Percentiles rank a stretch among this genome's conserved stretches.
Conservation (phyloP, 2,113 vertebrate species). For the Geococcyx californianus region DNA sequence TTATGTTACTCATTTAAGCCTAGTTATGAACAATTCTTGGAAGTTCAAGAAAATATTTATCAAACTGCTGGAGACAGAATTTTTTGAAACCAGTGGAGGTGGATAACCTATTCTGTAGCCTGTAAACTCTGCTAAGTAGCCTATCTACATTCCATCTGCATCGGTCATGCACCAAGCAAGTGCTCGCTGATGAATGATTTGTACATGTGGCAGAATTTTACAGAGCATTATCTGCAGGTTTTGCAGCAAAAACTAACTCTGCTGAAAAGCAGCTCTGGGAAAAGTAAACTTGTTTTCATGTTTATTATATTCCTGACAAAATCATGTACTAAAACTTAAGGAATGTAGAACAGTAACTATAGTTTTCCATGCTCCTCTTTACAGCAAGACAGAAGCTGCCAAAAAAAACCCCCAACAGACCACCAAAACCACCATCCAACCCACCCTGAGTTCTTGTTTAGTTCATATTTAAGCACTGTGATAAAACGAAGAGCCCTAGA, state of each 20-base stretch:
- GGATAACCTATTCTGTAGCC: conserved; percentile 27
- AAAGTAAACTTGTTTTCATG: conserved; percentile 27
- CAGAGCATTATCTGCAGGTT: conserved; percentile 31
- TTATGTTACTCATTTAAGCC: background rate
- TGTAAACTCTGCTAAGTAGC: conserved; percentile 48
- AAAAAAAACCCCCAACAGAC: background rate
- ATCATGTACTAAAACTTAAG: background rate
- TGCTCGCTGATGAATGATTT: conserved; percentile 39
- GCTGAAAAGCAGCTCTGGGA: conserved; percentile 12
- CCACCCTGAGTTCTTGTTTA: background rate
- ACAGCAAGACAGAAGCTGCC: background rate
- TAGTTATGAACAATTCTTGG: conserved; percentile 32
- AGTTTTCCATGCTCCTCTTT: background rate
- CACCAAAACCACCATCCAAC: background rate
- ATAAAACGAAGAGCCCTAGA: background rate
- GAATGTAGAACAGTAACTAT: background rate
- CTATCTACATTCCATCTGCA: conserved; percentile 62
- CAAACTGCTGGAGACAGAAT: background rate
- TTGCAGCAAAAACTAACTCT: conserved; percentile 21
- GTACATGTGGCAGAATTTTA: conserved; percentile 59
- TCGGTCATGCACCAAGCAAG: conserved; percentile 42
- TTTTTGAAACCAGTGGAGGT: background rate
- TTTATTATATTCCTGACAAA: conserved; percentile 21
- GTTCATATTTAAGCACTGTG: background rate
- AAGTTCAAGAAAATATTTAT: conserved; percentile 32